Evolutionary conservation across 2,888 invertebrate genomes (phyloP).

Genomic region (Limnephilus auricula): DNA sequence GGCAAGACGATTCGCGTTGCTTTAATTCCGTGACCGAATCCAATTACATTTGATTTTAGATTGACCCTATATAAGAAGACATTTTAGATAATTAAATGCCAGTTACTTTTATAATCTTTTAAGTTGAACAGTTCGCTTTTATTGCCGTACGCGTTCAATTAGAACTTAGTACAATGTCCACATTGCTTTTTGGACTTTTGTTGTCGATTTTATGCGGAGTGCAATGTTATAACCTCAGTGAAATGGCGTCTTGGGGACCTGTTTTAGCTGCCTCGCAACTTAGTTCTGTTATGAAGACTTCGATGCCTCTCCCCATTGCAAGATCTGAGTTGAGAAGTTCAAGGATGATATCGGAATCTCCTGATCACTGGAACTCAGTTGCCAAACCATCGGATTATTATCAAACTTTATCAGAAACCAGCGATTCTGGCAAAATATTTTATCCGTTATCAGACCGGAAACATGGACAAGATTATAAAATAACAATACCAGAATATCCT

Average conservation of each 20-base stretch:
- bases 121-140: not conserved
- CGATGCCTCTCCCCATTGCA: not conserved
- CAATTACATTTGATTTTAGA: slow-evolving; percentile 43
- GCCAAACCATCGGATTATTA: slow-evolving; percentile 41
- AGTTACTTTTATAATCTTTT: slow-evolving; percentile 18
- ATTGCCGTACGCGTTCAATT: not conserved
- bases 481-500: slow-evolving; percentile 40
- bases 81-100: slow-evolving; percentile 5
- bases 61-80: slow-evolving; percentile 55
- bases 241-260: slow-evolving; percentile 44
- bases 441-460: slow-evolving; percentile 42
- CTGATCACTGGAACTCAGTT: slow-evolving; percentile 42
- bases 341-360: slow-evolving; percentile 27
- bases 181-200: slow-evolving; percentile 4
- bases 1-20: slow-evolving; percentile 29
- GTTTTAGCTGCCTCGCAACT: slow-evolving; percentile 31
- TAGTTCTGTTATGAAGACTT: not conserved
- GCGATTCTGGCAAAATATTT: slow-evolving; percentile 39
- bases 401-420: slow-evolving; percentile 25
- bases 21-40: slow-evolving; percentile 39
- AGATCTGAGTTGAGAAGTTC: slow-evolving; percentile 8
- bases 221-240: slow-evolving; percentile 46
- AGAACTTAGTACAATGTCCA: not conserved
- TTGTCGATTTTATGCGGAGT: slow-evolving; percentile 2
- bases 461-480: slow-evolving; percentile 48